Evolutionary conservation across 1,140 invertebrate species (phyloP), one percentile per base, ranked within the genome.

Genomic region (Polypedilum pembai): DNA sequence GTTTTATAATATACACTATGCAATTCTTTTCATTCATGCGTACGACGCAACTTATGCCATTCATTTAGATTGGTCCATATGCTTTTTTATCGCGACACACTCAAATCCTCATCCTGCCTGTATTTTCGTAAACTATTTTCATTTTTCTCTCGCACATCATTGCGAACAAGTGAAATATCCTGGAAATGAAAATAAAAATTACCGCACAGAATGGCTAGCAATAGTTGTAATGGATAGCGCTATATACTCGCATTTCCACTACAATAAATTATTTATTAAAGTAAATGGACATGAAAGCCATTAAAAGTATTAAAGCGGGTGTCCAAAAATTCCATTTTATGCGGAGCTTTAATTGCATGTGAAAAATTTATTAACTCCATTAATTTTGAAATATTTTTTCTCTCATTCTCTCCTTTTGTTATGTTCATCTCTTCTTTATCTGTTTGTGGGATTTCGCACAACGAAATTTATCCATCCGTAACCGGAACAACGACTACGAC

Each of bases 281-380:
- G 65, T 69, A 69, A 69, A 69, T 69, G 65, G 65, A 69, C 65
- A 69, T 69, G 65, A 69, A 69, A 69, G 17, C 65, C 65, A 69
- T 69, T 69, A 69, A 69, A 69, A 21, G 17, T 20, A 20, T 69
- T 20, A 69, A 69, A 21, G 17, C 17, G 17, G 17, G 15, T n/a
- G 8, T 18, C 17, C 17, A 69, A 69, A 69, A 69, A 69, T 69
- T 18, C 65, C 65, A 21, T 69, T 56, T 56, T 56, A 56, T 56
- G 45, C n/a, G 45, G n/a, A 56, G 45, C 45, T 56, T 69, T 69
- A 69, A 69, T 69, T 69, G 65, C 65, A 69, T 69, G 65, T 69
- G 20, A 69, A 69, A 69, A 20, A 69, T 69, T 69, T 69, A 69
- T 69, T 69, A 69, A 69, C 65, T 69, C 65, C 65, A 69, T 69